These are phyloP conservation scores for Lacerta viridis DNA, from an alignment of 2,797 vertebrate species.

Conservation along the genomic window DNA sequence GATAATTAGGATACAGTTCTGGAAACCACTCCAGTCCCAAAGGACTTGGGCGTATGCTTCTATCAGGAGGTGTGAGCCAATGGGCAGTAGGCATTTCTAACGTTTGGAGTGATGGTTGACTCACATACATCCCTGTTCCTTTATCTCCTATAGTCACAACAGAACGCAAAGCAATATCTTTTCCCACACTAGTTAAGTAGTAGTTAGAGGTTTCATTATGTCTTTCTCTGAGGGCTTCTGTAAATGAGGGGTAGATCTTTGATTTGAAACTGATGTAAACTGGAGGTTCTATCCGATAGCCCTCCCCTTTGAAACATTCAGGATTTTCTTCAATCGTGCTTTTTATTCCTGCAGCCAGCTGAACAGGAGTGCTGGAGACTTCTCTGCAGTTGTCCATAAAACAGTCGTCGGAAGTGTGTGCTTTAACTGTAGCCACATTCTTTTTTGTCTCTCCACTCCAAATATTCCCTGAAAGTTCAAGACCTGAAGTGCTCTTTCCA, in stretches of 20 bases:
- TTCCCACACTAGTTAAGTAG: neutral
- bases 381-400: neutral
- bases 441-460: neutral
- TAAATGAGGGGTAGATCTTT: neutral
- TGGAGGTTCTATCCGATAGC: neutral
- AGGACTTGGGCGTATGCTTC: neutral
- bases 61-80: rapidly evolving
- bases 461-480: neutral
- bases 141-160: rapidly evolving
- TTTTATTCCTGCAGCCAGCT: neutral
- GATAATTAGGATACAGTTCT: slow-evolving; percentile 72
- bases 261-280: neutral
- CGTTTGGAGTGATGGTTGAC: neutral
- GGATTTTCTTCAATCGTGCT: neutral
- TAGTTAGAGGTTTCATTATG: neutral
- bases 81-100: slow-evolving; percentile 8
- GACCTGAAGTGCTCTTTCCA: rapidly evolving
- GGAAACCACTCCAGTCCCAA: slow-evolving; percentile 81
- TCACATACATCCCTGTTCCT: rapidly evolving
- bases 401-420: rapidly evolving
- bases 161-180: neutral
- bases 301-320: neutral
- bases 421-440: rapidly evolving
- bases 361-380: rapidly evolving
- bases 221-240: neutral